A percentile compares a stretch with the other conserved stretches of the same genome.
Evolutionary conservation across 2,888 invertebrate species (phyloP).

Genomic region (Endotricha flammealis): DNA sequence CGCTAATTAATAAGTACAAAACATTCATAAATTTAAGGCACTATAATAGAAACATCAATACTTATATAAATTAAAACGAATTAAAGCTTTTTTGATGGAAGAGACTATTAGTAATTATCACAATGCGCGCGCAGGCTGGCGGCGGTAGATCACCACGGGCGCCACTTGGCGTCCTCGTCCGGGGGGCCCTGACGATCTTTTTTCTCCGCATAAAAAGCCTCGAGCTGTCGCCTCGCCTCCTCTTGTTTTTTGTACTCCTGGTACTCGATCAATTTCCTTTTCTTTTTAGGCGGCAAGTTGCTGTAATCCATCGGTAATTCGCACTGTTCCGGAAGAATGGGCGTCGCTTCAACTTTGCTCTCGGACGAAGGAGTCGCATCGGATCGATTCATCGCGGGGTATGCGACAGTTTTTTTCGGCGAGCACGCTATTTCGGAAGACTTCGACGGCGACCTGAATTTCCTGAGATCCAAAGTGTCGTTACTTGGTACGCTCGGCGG

Average conservation of each 20-base stretch:
- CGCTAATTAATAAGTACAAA: slow-evolving; percentile 11
- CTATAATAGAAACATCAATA: slow-evolving; percentile 22
- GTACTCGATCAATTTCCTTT: slow-evolving; percentile 74
- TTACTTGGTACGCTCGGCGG: slow-evolving; percentile 38
- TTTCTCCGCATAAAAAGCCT: slow-evolving; percentile 60
- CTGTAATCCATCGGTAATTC: slow-evolving; percentile 72
- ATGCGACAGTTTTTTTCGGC: slow-evolving; percentile 38
- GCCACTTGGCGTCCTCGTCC: slow-evolving; percentile 64
- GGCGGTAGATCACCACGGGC: slow-evolving; percentile 54
- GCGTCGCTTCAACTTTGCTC: slow-evolving; percentile 47
- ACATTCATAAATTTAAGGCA: slow-evolving; percentile 34
- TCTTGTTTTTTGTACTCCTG: slow-evolving; percentile 74
- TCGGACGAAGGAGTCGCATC: slow-evolving; percentile 40
- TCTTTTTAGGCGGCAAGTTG: slow-evolving; percentile 74
- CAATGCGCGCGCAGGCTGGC: slow-evolving; percentile 34
- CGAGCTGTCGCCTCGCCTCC: slow-evolving; percentile 62
- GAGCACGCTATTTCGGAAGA: slow-evolving; percentile 23
- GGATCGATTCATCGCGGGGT: slow-evolving; percentile 30
- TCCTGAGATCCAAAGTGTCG: slow-evolving; percentile 65
- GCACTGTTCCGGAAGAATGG: slow-evolving; percentile 64
- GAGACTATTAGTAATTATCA: slow-evolving; percentile 70
- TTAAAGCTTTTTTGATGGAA: slow-evolving; percentile 76
- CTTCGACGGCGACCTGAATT: slow-evolving; percentile 64
- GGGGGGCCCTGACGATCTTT: slow-evolving; percentile 52
- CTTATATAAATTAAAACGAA: slow-evolving; percentile 58